These are phyloP conservation scores for Lasioglossum malachurum DNA, from an alignment of 2,888 invertebrate genomes.

Conservation along the genomic window DNA sequence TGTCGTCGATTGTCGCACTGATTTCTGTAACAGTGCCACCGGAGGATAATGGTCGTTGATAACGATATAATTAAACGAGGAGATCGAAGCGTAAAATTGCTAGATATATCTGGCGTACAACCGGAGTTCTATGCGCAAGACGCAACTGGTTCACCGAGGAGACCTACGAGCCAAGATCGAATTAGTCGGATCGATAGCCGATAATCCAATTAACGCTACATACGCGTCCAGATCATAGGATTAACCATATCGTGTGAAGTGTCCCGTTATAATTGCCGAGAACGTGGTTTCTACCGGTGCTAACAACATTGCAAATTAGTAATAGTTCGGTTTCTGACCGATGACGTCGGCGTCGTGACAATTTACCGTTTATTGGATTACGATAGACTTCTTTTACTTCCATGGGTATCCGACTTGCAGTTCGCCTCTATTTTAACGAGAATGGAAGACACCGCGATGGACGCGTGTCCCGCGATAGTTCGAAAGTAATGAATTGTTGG, in stretches of 20 bases:
- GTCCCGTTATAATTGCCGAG: conserved; percentile 72
- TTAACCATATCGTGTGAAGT: conserved; percentile 68
- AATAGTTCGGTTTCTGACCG: conserved; percentile 68
- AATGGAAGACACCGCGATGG: not conserved
- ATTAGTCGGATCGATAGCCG: conserved; percentile 71
- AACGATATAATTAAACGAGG: not conserved
- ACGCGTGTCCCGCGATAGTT: not conserved
- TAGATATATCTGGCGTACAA: not conserved
- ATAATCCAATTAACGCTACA: conserved; percentile 74
- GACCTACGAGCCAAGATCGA: conserved; percentile 59
- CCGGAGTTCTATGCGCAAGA: conserved; percentile 6
- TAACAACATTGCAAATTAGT: conserved; percentile 72
- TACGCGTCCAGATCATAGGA: conserved; percentile 71
- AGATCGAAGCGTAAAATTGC: conserved; percentile 29
- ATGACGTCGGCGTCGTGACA: conserved; percentile 21
- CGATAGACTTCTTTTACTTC: not conserved
- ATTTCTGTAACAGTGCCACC: not conserved
- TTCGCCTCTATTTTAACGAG: not conserved
- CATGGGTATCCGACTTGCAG: not conserved
- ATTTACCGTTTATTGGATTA: not conserved
- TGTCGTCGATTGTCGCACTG: not conserved
- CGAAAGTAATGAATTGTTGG: not conserved
- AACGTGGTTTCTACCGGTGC: conserved; percentile 54
- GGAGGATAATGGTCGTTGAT: not conserved
- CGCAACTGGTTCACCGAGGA: conserved; percentile 27